A percentile compares a stretch with the other conserved stretches of the same genome.
phyloP scores from a whole-genome alignment of 2,888 invertebrate genomes.

The Lordiphosa andalusiaca region DNA sequence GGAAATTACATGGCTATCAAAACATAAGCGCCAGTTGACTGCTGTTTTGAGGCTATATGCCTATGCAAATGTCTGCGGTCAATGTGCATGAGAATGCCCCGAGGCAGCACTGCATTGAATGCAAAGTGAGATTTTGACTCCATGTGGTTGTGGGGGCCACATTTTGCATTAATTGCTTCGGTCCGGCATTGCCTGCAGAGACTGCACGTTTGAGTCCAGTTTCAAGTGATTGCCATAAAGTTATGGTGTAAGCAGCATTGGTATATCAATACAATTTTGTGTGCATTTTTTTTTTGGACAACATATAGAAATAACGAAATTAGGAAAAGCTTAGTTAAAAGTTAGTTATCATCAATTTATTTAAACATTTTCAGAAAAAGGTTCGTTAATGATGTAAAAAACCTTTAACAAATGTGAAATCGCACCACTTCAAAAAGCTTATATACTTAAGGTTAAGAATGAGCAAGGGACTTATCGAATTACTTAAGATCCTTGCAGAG shows the following conservation, averaged over 20 bases:
- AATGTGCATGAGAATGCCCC: slow-evolving; percentile 30
- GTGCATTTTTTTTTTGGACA: too few relatives aligned
- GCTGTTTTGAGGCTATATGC: slow-evolving; percentile 35
- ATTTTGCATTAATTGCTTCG: slow-evolving; percentile 56
- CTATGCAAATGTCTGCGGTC: slow-evolving; percentile 49
- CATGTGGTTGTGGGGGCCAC: slow-evolving; percentile 22
- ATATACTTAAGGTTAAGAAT: too few relatives aligned
- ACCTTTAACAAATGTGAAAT: too few relatives aligned
- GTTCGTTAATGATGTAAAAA: too few relatives aligned
- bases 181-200: slow-evolving; percentile 6
- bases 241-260: slow-evolving; percentile 16
- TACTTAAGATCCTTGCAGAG: too few relatives aligned
- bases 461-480: too few relatives aligned
- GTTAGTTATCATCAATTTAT: too few relatives aligned
- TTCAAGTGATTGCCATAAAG: slow-evolving; percentile 17
- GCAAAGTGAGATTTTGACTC: slow-evolving; percentile 2
- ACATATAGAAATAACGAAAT: too few relatives aligned
- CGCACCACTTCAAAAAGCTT: too few relatives aligned
- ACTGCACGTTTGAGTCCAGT: neutral
- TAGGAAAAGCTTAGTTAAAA: too few relatives aligned
- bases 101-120: slow-evolving; percentile 1
- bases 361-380: too few relatives aligned
- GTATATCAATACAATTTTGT: neutral
- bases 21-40: slow-evolving; percentile 64
- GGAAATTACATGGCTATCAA: slow-evolving; percentile 69